A percentile compares a stretch with the other conserved stretches of the same genome.
phyloP scores from a whole-genome alignment of 2,888 invertebrate species.

The Physocephala rufipes region DNA sequence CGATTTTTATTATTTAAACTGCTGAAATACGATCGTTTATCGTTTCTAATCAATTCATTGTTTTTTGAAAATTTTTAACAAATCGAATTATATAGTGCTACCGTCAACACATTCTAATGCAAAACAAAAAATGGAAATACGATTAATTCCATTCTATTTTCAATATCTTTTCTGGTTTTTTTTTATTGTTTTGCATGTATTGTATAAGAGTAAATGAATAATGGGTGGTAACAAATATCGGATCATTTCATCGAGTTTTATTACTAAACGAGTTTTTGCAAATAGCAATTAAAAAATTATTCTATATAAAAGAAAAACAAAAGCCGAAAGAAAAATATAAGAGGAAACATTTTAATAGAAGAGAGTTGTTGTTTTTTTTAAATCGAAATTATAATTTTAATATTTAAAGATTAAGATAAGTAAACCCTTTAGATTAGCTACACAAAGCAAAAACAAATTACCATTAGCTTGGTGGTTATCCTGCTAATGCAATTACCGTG shows the following conservation, averaged over 20 bases:
- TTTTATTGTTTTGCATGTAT: too few relatives aligned
- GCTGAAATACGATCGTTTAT: neutral
- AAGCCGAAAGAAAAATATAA: too few relatives aligned
- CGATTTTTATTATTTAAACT: slow-evolving; percentile 9
- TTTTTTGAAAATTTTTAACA: too few relatives aligned
- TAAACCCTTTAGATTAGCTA: too few relatives aligned
- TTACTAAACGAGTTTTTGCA: neutral
- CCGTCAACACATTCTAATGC: too few relatives aligned
- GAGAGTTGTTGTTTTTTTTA: neutral
- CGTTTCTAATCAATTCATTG: neutral
- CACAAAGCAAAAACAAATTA: too few relatives aligned
- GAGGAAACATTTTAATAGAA: neutral
- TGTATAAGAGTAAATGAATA: neutral
- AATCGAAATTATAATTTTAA: neutral
- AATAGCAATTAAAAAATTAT: slow-evolving; percentile 2
- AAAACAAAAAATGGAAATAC: too few relatives aligned
- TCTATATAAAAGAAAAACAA: neutral
- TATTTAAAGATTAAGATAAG: neutral
- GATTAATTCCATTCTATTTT: too few relatives aligned
- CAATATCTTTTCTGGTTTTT: too few relatives aligned
- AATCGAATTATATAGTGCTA: neutral
- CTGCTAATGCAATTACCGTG: too few relatives aligned
- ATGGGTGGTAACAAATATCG: slow-evolving; percentile 7
- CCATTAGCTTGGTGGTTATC: too few relatives aligned
- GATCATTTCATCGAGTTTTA: slow-evolving; percentile 17